Conservation (phyloP, 2,113 vertebrate species). For the Limanda limanda region DNA sequence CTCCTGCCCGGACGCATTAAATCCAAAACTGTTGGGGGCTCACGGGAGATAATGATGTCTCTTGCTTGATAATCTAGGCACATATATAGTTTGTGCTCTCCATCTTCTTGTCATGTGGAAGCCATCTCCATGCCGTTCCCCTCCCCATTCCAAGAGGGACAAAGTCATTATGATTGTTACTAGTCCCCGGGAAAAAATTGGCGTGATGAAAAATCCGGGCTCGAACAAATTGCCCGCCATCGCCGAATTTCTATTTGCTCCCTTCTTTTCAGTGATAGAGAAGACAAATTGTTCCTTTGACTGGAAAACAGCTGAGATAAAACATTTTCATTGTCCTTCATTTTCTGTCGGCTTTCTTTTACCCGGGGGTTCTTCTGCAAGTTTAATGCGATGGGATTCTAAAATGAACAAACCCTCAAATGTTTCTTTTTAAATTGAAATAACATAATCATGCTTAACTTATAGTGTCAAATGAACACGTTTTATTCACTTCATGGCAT, state of each 20-base stretch:
- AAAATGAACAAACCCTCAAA: neutral
- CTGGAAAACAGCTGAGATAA: slow-evolving; percentile 5
- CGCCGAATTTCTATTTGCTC: slow-evolving; percentile 9
- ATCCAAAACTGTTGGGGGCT: slow-evolving; percentile 33
- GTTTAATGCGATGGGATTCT: neutral
- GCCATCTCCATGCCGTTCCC: neutral
- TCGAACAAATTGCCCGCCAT: neutral
- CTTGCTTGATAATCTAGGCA: neutral
- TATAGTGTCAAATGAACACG: too few species aligned
- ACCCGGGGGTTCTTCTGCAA: slow-evolving; percentile 5
- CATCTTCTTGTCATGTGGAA: neutral
- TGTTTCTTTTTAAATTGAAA: slow-evolving; percentile 9
- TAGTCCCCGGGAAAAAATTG: neutral
- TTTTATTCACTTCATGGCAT: too few species aligned
- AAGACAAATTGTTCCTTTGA: slow-evolving; percentile 33
- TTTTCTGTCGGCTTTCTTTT: neutral
- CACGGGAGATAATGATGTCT: slow-evolving; percentile 7
- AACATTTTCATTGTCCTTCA: slow-evolving; percentile 11
- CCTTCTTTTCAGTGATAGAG: slow-evolving; percentile 21
- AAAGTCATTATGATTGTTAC: slow-evolving; percentile 31
- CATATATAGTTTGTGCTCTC: neutral
- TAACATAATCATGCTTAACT: slow-evolving; percentile 32
- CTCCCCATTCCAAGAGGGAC: neutral
- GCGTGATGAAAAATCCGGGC: slow-evolving; percentile 3
- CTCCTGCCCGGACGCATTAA: slow-evolving; percentile 26